Evolutionary conservation across 1,140 invertebrate genomes (phyloP).

Genomic region (Hypsibius dujardini): DNA sequence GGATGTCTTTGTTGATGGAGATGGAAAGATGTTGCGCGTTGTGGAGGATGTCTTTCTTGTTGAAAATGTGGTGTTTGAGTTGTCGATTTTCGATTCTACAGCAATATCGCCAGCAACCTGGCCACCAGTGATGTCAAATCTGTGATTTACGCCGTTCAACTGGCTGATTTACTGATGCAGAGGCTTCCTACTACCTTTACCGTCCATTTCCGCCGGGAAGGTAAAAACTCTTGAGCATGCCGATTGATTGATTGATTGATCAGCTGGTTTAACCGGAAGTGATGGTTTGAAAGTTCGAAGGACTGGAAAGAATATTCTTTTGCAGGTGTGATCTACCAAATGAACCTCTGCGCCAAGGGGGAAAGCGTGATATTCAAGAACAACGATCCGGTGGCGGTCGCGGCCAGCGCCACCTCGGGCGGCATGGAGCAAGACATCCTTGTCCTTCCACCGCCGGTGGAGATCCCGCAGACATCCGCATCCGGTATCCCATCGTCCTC

Average conservation of each 20-base stretch:
- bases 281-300: background rate
- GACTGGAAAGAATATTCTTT: constrained; percentile 10
- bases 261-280: background rate
- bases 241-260: too few relatives aligned
- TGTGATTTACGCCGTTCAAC: constrained; percentile 86
- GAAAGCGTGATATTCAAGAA: constrained; percentile 19
- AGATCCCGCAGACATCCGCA: background rate
- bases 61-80: constrained; percentile 8
- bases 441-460: background rate
- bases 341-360: constrained; percentile 39
- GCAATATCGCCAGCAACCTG: constrained; percentile 92
- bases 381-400: background rate
- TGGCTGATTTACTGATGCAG: constrained; percentile 88
- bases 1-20: too few relatives aligned
- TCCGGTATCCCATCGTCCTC: background rate
- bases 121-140: constrained; percentile 84
- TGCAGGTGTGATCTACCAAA: constrained; percentile 67
- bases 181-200: constrained; percentile 82
- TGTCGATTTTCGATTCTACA: constrained; percentile 31
- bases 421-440: too few relatives aligned
- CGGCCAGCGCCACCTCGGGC: too few relatives aligned
- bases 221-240: constrained; percentile 26
- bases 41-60: constrained; percentile 17
- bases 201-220: constrained; percentile 81
- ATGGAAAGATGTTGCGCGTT: background rate